Evolutionary conservation across 2,797 vertebrate species (phyloP), one percentile per base, ranked within the genome.

Genomic region (Perodicticus potto): DNA sequence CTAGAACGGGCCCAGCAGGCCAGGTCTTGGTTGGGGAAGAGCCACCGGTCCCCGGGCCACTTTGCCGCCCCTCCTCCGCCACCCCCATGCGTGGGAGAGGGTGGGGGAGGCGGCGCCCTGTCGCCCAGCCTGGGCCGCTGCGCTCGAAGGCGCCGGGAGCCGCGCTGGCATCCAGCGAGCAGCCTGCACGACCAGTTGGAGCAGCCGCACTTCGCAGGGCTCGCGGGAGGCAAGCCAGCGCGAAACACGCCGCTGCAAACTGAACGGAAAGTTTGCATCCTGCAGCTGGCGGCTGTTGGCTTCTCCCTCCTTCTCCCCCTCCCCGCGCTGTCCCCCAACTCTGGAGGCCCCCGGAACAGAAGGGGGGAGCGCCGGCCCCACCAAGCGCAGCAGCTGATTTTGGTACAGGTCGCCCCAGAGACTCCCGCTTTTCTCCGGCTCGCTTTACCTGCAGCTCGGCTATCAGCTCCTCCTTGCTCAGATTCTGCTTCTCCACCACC

Each of bases 381-480:
- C 14, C 22, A 0, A 63, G 43, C 12, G 20, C 45, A 11, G 65
- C 81, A 27, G 27, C 45, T 53, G 0, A 8, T 34, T 32, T 73
- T n/a, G 5, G 70, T 23, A 11, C 82, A 72, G 63, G 89, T 86
- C 93, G 84, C 23, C 65, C 77, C 8, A 2, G 29, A 59, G 40
- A 43, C 22, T 3, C 69, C 37, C 0, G 45, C 29, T 76, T 23
- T 67, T 23, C 43, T 59, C n/a, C 29, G 1, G 19, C 5, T 49
- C 89, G 19, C 82, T 70, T 77, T 96, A 99, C 99, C 99, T 99
- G 99, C 74, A 99, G 99, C 98, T 99, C 99, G 3, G 97, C 98
- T n/a, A 99, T 98, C 95, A 99, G 96, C 86, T 99, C 99, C 85
- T 99, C 99, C 87, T 98, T 98, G 95, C 96, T 99, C 98, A 99